phyloP scores from a whole-genome alignment of 2,888 invertebrate species.

The Capitulum mitella region DNA sequence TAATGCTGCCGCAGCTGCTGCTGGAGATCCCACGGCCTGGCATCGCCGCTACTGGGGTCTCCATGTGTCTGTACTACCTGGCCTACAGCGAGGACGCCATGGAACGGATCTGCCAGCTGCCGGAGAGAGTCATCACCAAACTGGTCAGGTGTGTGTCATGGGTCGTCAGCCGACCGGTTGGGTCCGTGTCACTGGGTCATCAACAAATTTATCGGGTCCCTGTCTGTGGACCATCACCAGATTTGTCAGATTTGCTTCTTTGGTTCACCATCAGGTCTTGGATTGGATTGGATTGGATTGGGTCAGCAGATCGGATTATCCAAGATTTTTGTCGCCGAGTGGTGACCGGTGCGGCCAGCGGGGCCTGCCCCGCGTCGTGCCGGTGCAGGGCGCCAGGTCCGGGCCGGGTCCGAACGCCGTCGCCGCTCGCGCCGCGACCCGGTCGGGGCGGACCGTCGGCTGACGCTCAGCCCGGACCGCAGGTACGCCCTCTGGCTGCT shows the following conservation, averaged over 20 bases:
- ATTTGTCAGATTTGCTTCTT: neutral
- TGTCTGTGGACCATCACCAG: conserved; percentile 28
- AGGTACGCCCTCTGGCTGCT: conserved; percentile 90
- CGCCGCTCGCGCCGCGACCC: too few species aligned
- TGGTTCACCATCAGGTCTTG: too few species aligned
- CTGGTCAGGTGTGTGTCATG: conserved; percentile 57
- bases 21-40: conserved; percentile 87
- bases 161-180: neutral
- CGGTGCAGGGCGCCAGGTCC: too few species aligned
- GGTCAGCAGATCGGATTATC: neutral
- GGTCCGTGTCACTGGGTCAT: neutral
- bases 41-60: conserved; percentile 91
- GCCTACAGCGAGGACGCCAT: conserved; percentile 97
- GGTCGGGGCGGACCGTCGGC: neutral
- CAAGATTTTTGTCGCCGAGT: neutral
- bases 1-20: too few species aligned
- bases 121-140: conserved; percentile 65
- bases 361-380: too few species aligned
- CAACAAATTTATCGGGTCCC: neutral
- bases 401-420: too few species aligned
- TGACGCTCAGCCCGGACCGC: too few species aligned
- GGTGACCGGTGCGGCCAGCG: neutral
- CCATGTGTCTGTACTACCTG: conserved; percentile 90
- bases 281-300: too few species aligned
- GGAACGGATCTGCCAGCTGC: conserved; percentile 85